A percentile compares a stretch with the other conserved stretches of the same genome.
Conservation (phyloP, 1,140 invertebrate genomes). For the Drosophila parvula region DNA sequence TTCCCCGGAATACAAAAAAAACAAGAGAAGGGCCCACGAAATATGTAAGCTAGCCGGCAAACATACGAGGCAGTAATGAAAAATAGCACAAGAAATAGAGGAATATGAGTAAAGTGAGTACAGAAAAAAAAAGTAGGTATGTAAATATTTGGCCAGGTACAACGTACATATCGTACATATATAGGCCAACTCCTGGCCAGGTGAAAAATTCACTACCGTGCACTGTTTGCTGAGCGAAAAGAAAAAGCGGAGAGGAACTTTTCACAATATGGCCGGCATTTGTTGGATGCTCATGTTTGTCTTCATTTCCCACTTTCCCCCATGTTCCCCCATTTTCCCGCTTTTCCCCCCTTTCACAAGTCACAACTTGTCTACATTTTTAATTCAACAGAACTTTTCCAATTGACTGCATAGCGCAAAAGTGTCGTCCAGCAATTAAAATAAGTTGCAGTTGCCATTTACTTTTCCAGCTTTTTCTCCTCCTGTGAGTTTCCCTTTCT, state of each 20-base stretch:
- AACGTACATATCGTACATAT: constrained; percentile 36
- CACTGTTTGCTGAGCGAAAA: constrained; percentile 29
- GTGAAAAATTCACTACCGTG: constrained; percentile 35
- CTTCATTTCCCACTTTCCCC: constrained; percentile 19
- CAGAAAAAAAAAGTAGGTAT: constrained; percentile 41
- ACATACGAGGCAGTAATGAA: constrained; percentile 58
- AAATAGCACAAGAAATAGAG: constrained; percentile 52
- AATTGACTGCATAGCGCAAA: constrained; percentile 74
- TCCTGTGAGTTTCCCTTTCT: neutral
- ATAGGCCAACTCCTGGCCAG: constrained; percentile 44
- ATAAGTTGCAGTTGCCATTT: constrained; percentile 76
- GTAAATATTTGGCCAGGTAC: constrained; percentile 67
- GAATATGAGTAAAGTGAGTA: constrained; percentile 41
- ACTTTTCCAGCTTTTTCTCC: constrained; percentile 42
- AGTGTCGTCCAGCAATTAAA: constrained; percentile 77
- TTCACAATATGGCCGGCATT: constrained; percentile 54
- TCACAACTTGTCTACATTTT: constrained; percentile 52
- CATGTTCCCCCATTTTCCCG: constrained; percentile 1
- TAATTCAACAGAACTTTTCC: constrained; percentile 75
- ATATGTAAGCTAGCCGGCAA: constrained; percentile 60
- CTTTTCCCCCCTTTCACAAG: neutral
- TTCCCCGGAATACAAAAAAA: constrained; percentile 36
- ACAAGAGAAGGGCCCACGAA: constrained; percentile 29
- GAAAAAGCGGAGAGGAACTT: constrained; percentile 21
- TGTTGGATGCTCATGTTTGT: constrained; percentile 47